Evolutionary conservation across 2,113 vertebrate species (phyloP), one percentile per base, ranked within the genome.

Genomic region (Turnix velox): DNA sequence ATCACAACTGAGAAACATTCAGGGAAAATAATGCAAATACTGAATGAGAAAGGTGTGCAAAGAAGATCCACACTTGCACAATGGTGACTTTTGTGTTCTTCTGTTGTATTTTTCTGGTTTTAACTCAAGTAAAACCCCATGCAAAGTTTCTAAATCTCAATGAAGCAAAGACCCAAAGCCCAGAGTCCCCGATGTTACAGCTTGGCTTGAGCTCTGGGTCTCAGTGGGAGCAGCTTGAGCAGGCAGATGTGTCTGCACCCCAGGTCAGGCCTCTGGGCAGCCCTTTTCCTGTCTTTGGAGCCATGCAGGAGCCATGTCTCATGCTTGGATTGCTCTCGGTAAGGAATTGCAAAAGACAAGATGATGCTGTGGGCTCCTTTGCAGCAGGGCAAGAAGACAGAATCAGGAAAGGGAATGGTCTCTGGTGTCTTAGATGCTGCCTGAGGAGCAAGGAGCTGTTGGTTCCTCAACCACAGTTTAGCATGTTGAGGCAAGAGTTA

Each of bases 101-200:
- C 48, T 19, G 12, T 14, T 83, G 18, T 14, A 22, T 18, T 37
- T 87, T 33, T 63, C 6, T 9, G 10, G 40, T 73, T 69, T 43
- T 46, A 63, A 33, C 14, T 12, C 14, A 3, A n/a, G n/a, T n/a
- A n/a, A n/a, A n/a, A n/a, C n/a, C n/a, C n/a, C n/a, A n/a, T n/a
- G n/a, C n/a, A n/a, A n/a, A n/a, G n/a, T n/a, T n/a, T n/a, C n/a
- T n/a, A n/a, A n/a, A 23, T 13, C 8, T 17, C n/a, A 14, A 8
- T 39, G 30, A 31, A 42, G 48, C 3, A 12, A 46, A 66, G 43
- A 18, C 39, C 43, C 35, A 14, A 59, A 28, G 3, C 8, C 1
- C 68, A 12, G 67, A 4, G 6, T 1, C 37, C 24, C 24, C 2
- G 3, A 1, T 3, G 0, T 2, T 5, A 30, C 30, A 16, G 65